Base-by-base conservation (phyloP, 2,888 invertebrate genomes). In the Perizoma flavofasciatum region DNA sequence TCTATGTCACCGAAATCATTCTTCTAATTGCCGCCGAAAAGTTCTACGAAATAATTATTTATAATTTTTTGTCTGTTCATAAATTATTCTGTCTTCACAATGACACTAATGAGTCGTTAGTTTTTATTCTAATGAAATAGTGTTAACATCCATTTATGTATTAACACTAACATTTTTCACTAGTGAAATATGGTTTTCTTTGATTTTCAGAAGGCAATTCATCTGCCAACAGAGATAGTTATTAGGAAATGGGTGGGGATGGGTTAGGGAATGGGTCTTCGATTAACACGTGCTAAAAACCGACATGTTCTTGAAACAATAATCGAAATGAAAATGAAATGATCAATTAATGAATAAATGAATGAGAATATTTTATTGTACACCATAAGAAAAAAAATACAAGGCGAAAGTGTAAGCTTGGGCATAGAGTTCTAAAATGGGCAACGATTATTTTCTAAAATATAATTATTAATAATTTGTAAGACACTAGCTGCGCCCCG, bases 111-210 rank as follows among this genome's bases (percentile, higher is more conserved):
- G 10, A 45, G 33, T 34, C 9, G 33, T 48, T 48, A 22, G 51
- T 58, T 47, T 34, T 11, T n/a, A 39, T 53, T 49, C n/a, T 22
- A 46, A 46, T 50, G 46, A 44, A 44, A 49, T 40, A n/a, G 8
- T 53, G 48, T 59, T 44, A 53, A 59, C 48, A 59, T 9, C 32
- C 4, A 53, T 44, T n/a, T 0, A 33, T 4, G n/a, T 32, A 53
- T 59, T 51, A 60, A 59, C 55, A 56, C 45, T 43, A 51, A 59
- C 59, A 50, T 59, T 47, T 55, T 43, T 59, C 59, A 54, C 45
- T 51, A 2, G 22, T 40, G 34, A 59, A 34, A 32, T 59, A 56
- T 46, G 9, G 45, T 32, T 39, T 11, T 49, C 45, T 49, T 56
- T 56, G 49, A 50, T 56, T n/a, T 44, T 46, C 50, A 41, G 40